These are phyloP conservation scores for Oenanthe oenanthe DNA, from an alignment of 2,113 vertebrate species.

Conservation along the genomic window DNA sequence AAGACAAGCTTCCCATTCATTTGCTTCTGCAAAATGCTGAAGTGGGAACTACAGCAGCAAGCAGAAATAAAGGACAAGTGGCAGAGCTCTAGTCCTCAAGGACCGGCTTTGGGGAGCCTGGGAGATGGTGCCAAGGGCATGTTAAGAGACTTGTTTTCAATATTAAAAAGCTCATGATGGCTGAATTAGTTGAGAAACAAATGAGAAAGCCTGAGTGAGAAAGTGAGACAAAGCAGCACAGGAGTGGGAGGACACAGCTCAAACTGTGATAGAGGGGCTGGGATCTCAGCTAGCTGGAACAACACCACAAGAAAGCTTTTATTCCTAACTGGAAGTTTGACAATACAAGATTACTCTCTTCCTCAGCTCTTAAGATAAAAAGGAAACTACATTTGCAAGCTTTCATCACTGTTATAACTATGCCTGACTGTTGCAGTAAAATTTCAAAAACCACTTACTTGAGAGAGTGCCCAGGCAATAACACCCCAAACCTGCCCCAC, in stretches of 20 bases:
- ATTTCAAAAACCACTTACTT: not conserved
- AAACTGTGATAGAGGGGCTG: not conserved
- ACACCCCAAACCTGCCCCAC: not conserved
- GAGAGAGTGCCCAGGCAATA: not conserved
- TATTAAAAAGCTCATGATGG: not conserved
- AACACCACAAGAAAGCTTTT: not conserved
- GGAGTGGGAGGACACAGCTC: not conserved
- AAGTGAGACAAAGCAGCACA: not conserved
- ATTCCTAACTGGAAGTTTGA: not conserved
- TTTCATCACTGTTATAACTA: not conserved
- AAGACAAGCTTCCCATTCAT: not conserved
- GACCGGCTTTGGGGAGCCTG: not conserved
- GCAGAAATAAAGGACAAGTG: slow-evolving; percentile 41
- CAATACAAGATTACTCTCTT: not conserved
- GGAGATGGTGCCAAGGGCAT: not conserved
- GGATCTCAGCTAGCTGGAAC: not conserved
- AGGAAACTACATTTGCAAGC: not conserved
- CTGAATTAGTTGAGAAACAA: not conserved
- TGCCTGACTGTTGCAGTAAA: not conserved
- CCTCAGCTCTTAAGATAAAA: not conserved
- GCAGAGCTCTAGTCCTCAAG: not conserved
- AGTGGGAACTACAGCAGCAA: not conserved
- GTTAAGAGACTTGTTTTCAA: not conserved
- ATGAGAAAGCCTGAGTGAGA: not conserved
- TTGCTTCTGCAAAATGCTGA: not conserved